phyloP scores from a whole-genome alignment of 2,797 vertebrate genomes.

The Sciaenops ocellatus region DNA sequence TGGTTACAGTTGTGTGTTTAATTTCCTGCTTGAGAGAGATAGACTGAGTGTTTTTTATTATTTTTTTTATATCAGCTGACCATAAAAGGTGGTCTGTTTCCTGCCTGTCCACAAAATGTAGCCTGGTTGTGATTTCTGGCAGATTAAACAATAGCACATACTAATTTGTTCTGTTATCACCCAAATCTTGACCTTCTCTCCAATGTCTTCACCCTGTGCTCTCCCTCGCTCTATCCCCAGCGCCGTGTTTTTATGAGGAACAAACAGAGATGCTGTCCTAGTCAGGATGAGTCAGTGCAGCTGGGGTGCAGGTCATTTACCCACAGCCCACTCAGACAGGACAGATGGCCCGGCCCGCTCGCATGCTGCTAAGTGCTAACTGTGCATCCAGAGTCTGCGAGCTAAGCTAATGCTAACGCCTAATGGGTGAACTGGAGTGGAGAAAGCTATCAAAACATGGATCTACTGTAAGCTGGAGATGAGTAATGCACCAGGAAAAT shows the following conservation, averaged over 20 bases:
- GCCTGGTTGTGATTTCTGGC: conserved; percentile 39
- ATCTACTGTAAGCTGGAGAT: background rate
- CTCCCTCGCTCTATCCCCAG: conserved; percentile 28
- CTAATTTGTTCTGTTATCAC: conserved; percentile 55
- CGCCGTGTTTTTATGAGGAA: conserved; percentile 64
- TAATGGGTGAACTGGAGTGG: conserved; percentile 13
- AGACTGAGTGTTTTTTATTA: background rate
- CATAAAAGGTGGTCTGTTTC: conserved; percentile 29
- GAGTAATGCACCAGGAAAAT: background rate
- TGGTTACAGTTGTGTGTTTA: conserved; percentile 53
- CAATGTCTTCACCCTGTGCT: conserved; percentile 40
- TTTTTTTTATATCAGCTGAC: conserved; percentile 34
- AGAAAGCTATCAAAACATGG: conserved; percentile 8
- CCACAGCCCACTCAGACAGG: conserved; percentile 76
- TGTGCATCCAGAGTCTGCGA: conserved; percentile 48
- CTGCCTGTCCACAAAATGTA: conserved; percentile 28
- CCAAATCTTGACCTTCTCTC: conserved; percentile 60
- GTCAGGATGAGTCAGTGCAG: conserved; percentile 81
- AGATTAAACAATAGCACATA: conserved; percentile 44
- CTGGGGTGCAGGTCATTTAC: conserved; percentile 83
- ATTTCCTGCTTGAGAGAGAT: conserved; percentile 69
- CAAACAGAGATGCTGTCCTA: conserved; percentile 76
- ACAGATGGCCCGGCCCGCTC: conserved; percentile 76
- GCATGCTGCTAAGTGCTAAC: conserved; percentile 70
- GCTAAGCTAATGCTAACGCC: conserved; percentile 62